Base-by-base conservation (phyloP, 2,888 invertebrate genomes). In the Agrilus biguttatus region DNA sequence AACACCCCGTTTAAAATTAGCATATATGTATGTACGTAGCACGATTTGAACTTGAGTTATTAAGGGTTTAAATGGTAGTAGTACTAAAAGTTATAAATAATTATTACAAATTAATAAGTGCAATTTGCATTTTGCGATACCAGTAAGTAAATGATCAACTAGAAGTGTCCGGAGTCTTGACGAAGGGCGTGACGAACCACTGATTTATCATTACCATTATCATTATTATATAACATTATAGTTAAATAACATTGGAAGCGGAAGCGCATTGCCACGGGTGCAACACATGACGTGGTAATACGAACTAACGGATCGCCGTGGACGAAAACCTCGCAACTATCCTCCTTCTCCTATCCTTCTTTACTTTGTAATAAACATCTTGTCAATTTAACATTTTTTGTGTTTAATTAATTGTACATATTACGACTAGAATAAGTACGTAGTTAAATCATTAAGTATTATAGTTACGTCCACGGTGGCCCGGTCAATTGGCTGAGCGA, bases 161-260 rank as follows among this genome's bases (percentile, higher is more conserved):
- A 62, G 56, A 62, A 59, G 61, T 61, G 61, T 59, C 59, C 59
- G 58, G 57, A 61, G 58, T 60, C 50, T 49, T 57, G 58, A 56
- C 52, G 55, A 48, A 61, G 55, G 60, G 58, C 55, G 58, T 60
- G 60, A 63, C 56, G 56, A 60, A 62, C 60, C 59, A 59, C 58
- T 58, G 56, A 56, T 53, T 53, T 48, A 28, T 28, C 28, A 28
- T 28, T 28, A 28, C 28, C 28, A 28, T 28, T 28, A 28, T 28
- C 28, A 28, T 28, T 28, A 28, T 28, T 28, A 28, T 28, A 28
- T 28, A 28, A 28, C 28, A 28, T 28, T 28, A 28, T 28, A 28
- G 28, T 28, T 45, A 45, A 45, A 42, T 45, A 47, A 47, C 45
- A 47, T 44, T 45, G 37, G 41, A 45, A 43, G 44, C 44, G 56